phyloP scores from a whole-genome alignment of 2,888 invertebrate species.

The Crioceris asparagi region DNA sequence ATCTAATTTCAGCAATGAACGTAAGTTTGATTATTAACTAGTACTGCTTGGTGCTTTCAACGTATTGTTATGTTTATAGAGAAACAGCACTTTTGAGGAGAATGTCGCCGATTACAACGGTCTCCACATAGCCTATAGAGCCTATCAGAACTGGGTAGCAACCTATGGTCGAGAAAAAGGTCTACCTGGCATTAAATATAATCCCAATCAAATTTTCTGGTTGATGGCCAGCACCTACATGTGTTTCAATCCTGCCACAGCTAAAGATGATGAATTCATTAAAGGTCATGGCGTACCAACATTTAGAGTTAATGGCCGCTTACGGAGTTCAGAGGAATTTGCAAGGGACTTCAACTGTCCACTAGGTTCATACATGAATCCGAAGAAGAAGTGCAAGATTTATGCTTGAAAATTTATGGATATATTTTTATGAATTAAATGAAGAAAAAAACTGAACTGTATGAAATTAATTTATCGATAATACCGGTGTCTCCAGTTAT shows the following conservation, averaged over 20 bases:
- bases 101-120: constrained; percentile 90
- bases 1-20: constrained; percentile 7
- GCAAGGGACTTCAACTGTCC: constrained; percentile 25
- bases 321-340: constrained; percentile 25
- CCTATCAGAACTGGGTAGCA: constrained; percentile 61
- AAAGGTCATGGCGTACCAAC: constrained; percentile 14
- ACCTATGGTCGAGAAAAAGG: constrained; percentile 52
- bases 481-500: too few species aligned
- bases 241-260: constrained; percentile 20
- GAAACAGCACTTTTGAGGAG: constrained; percentile 81
- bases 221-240: constrained; percentile 24
- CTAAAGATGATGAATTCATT: constrained; percentile 9
- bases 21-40: constrained; percentile 15
- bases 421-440: not conserved
- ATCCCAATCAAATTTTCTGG: constrained; percentile 48
- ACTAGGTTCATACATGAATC: constrained; percentile 24
- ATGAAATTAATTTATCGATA: too few species aligned
- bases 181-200: constrained; percentile 53
- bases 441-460: too few species aligned
- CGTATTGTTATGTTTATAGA: too few species aligned
- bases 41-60: too few species aligned
- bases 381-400: constrained; percentile 23
- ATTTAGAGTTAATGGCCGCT: constrained; percentile 21
- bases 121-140: constrained; percentile 74
- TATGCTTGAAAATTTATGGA: constrained; percentile 8